Conservation (phyloP, 2,797 vertebrate species). For the Malurus splendens region DNA sequence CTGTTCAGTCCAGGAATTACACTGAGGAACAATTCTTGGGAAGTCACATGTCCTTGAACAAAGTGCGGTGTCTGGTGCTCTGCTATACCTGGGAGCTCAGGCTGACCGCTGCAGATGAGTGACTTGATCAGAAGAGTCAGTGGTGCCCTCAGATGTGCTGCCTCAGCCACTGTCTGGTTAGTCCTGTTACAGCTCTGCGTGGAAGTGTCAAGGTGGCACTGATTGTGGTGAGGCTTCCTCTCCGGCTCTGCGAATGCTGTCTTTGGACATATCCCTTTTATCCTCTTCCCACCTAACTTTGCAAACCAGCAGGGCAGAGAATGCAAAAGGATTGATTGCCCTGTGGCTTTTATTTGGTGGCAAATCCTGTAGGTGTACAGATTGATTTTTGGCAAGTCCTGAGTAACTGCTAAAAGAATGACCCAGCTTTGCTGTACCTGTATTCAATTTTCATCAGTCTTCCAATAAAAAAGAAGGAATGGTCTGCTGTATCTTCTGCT, state of each 20-base stretch:
- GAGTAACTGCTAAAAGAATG: neutral
- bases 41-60: neutral
- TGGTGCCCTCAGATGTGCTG: neutral
- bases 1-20: neutral
- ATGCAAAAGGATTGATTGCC: neutral
- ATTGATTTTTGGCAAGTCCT: neutral
- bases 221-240: neutral
- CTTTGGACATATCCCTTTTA: neutral
- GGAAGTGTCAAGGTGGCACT: neutral
- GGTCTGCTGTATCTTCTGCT: neutral
- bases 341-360: neutral
- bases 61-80: neutral
- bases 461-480: neutral
- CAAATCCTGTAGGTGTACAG: neutral
- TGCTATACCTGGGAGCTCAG: fast-evolving
- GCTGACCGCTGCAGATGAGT: neutral
- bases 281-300: neutral
- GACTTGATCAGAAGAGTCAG: neutral
- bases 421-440: neutral
- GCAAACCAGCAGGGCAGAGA: neutral
- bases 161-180: neutral
- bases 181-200: neutral
- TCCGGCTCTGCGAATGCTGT: neutral
- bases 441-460: neutral
- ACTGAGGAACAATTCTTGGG: neutral